Evolutionary conservation across 2,113 vertebrate genomes (phyloP).

Genomic region (Acanthochromis polyacanthus): DNA sequence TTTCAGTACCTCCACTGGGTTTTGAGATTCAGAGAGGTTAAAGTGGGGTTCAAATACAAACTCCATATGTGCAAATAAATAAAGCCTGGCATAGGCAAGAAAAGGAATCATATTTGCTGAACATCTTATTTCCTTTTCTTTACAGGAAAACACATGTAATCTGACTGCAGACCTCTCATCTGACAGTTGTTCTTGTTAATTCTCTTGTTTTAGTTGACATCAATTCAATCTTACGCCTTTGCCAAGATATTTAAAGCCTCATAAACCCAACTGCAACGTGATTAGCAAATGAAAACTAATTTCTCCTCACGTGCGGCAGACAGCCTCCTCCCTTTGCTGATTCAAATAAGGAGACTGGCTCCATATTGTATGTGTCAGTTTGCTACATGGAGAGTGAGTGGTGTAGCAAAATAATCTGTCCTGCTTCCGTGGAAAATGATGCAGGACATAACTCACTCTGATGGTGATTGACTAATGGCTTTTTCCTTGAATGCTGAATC

Average conservation of each 20-base stretch:
- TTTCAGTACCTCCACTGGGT: too few relatives aligned
- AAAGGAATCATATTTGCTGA: background rate
- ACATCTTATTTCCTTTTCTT: background rate
- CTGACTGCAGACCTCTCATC: background rate
- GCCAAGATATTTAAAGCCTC: constrained; percentile 38
- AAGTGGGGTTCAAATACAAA: too few relatives aligned
- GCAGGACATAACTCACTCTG: constrained; percentile 66
- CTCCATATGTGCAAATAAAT: background rate
- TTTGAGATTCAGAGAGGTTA: too few relatives aligned
- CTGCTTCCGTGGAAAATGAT: constrained; percentile 67
- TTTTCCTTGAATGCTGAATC: constrained; percentile 75
- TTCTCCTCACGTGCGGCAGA: constrained; percentile 44
- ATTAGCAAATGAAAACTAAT: constrained; percentile 58
- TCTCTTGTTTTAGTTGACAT: constrained; percentile 15
- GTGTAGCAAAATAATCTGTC: constrained; percentile 66
- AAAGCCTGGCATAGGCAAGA: background rate
- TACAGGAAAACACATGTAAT: background rate
- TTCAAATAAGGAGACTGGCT: constrained; percentile 45
- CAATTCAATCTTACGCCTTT: constrained; percentile 23
- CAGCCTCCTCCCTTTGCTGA: constrained; percentile 48
- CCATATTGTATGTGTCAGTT: constrained; percentile 46
- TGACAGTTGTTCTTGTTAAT: background rate
- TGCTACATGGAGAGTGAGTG: constrained; percentile 28
- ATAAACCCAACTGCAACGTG: constrained; percentile 46
- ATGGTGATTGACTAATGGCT: constrained; percentile 71